A percentile compares a stretch with the other conserved stretches of the same genome.
phyloP scores from a whole-genome alignment of 2,113 vertebrate genomes.

The Acanthochromis polyacanthus region DNA sequence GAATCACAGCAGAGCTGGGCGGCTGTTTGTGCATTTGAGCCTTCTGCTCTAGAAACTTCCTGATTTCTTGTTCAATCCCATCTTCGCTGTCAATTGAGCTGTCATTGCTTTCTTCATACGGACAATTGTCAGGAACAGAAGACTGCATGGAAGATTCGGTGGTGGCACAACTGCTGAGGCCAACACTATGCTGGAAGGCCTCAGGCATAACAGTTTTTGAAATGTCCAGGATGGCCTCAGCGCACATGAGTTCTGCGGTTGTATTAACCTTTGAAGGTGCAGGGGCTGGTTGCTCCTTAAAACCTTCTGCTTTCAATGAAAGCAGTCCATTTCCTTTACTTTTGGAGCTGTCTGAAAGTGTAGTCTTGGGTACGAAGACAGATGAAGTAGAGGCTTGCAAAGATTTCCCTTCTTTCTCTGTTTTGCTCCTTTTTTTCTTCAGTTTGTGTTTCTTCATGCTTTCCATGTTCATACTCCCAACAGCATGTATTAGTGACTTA shows the following conservation, averaged over 20 bases:
- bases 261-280: slow-evolving; percentile 86
- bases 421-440: slow-evolving; percentile 81
- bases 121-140: slow-evolving; percentile 43
- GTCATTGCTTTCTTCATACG: slow-evolving; percentile 82
- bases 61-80: slow-evolving; percentile 96
- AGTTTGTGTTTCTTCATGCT: slow-evolving; percentile 76
- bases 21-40: slow-evolving; percentile 86
- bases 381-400: background rate
- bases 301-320: slow-evolving; percentile 56
- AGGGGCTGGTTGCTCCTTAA: slow-evolving; percentile 50
- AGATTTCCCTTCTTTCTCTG: slow-evolving; percentile 63
- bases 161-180: slow-evolving; percentile 36
- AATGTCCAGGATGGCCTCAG: slow-evolving; percentile 97
- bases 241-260: slow-evolving; percentile 94
- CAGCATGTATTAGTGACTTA: slow-evolving; percentile 39
- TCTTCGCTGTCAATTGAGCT: slow-evolving; percentile 94
- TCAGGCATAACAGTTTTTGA: slow-evolving; percentile 93
- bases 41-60: slow-evolving; percentile 92
- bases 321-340: slow-evolving; percentile 65
- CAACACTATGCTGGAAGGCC: slow-evolving; percentile 70
- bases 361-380: slow-evolving; percentile 29
- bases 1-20: slow-evolving; percentile 34
- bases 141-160: slow-evolving; percentile 43
- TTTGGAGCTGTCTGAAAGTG: slow-evolving; percentile 38
- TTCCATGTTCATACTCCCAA: slow-evolving; percentile 53